These are phyloP conservation scores for Drosophila kanapiae DNA, from an alignment of 1,140 invertebrate genomes.

Conservation along the genomic window DNA sequence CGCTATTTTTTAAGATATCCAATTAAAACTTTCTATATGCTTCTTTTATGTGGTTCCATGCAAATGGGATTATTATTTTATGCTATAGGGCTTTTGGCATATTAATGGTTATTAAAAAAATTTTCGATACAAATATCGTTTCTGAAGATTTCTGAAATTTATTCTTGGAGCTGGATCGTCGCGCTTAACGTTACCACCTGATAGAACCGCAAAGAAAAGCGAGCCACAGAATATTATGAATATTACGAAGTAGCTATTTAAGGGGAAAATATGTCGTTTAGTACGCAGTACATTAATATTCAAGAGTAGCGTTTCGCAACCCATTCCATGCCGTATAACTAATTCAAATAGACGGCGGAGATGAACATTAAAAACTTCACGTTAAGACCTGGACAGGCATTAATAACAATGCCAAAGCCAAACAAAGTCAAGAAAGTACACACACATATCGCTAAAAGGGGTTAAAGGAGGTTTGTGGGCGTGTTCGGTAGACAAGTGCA, in stretches of 20 bases:
- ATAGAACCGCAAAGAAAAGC: neutral
- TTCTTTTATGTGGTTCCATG: too few relatives aligned
- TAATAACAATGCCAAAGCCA: constrained; percentile 51
- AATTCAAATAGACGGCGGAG: constrained; percentile 36
- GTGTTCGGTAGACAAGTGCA: constrained; percentile 52
- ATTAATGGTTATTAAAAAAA: too few relatives aligned
- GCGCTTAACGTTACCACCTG: neutral
- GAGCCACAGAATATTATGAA: neutral
- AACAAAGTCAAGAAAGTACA: constrained; percentile 40
- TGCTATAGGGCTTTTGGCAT: too few relatives aligned
- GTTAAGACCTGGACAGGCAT: constrained; percentile 35
- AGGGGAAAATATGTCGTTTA: neutral
- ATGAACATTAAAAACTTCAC: constrained; percentile 46
- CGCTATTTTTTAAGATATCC: too few relatives aligned
- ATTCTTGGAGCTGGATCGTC: too few relatives aligned
- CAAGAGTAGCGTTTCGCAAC: neutral
- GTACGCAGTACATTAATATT: constrained; percentile 1
- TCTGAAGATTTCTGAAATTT: too few relatives aligned
- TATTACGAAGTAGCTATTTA: neutral
- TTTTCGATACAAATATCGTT: too few relatives aligned
- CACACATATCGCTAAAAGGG: constrained; percentile 28
- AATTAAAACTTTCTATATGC: too few relatives aligned
- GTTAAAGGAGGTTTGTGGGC: neutral
- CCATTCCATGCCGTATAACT: constrained; percentile 17
- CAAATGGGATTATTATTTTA: too few relatives aligned